These are phyloP conservation scores for Lampris incognitus DNA, from an alignment of 2,113 vertebrate species.

Conservation along the genomic window DNA sequence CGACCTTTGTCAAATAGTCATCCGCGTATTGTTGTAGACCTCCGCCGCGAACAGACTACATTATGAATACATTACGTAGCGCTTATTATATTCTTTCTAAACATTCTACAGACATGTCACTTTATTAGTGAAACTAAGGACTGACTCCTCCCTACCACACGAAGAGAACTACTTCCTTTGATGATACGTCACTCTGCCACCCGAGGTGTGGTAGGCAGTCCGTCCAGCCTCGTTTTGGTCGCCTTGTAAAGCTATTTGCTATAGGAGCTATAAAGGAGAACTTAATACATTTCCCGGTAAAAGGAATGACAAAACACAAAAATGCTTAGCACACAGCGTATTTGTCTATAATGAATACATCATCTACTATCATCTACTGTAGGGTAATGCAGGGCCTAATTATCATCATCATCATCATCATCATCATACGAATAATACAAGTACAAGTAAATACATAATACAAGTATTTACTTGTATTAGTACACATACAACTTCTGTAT, in stretches of 20 bases:
- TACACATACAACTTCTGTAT: too few relatives aligned
- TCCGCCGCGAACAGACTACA: slow-evolving; percentile 39
- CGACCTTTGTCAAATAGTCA: slow-evolving; percentile 34
- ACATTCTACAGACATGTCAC: slow-evolving; percentile 58
- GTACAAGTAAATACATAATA: too few relatives aligned
- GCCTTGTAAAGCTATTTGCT: not conserved
- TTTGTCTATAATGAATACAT: too few relatives aligned
- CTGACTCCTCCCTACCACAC: slow-evolving; percentile 74
- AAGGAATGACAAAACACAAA: not conserved
- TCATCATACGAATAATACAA: too few relatives aligned
- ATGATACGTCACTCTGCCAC: slow-evolving; percentile 12
- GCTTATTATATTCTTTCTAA: slow-evolving; percentile 28
- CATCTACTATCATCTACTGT: too few relatives aligned
- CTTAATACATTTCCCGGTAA: not conserved
- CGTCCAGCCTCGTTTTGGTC: slow-evolving; percentile 16
- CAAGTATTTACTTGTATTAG: too few relatives aligned
- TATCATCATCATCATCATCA: too few relatives aligned
- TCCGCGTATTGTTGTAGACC: slow-evolving; percentile 10
- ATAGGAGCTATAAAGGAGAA: not conserved
- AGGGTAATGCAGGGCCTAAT: too few relatives aligned
- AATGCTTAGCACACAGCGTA: too few relatives aligned
- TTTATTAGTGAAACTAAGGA: slow-evolving; percentile 70
- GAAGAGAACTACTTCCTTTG: slow-evolving; percentile 63
- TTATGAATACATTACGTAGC: slow-evolving; percentile 38
- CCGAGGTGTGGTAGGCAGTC: not conserved